Evolutionary conservation across 2,797 vertebrate genomes (phyloP), one percentile per base, ranked within the genome.

Genomic region (Luscinia megarhynchos): DNA sequence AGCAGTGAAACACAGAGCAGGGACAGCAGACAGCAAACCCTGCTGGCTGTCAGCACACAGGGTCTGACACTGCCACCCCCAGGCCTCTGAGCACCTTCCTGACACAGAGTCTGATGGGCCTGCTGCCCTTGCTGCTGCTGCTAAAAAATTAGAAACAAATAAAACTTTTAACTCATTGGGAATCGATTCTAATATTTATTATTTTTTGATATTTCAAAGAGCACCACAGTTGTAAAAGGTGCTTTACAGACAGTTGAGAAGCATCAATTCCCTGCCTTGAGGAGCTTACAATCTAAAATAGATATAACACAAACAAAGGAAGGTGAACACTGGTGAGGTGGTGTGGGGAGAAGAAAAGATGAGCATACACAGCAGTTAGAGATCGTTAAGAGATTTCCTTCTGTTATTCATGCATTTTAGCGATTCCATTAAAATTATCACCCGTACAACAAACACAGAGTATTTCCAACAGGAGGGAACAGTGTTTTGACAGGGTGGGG

Each of bases 221-320:
- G 96, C 95, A 96, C 96, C 94, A 66, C 79, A 94, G 84, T 63
- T 89, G 85, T 90, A 85, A 90, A 93, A 94, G 92, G 94, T 87
- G 95, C 91, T 95, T 96, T 96, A 95, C 94, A 96, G 86, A 96
- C 94, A 95, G 79, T 95, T 66, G 84, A 96, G 95, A 96, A 93
- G 89, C 89, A 94, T 94, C 86, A 79, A 78, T 90, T 94, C 94
- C 94, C 93, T 97, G 90, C 95, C 94, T 95, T 93, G 95, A 96
- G 94, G 93, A 97, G 94, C 96, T 95, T 95, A 97, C 96, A 97
- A 95, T 96, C 95, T 95, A 97, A 93, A 86, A 79, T 32, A 91
- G 92, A 96, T 84, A 80, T 79, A 94, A 95, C 91, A 96, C 84
- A 93, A 89, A 94, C 73, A 91, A 77, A 93, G 80, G 89, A 93